Percentiles rank a stretch among this genome's conserved stretches.
These are phyloP conservation scores for Apis mellifera DNA, from an alignment of 1,140 invertebrate genomes.

Conservation along the genomic window Amel_HAv3.1 CM009933.2:12208501-12209000, in stretches of 20 bases:
- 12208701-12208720: conserved; percentile 91
- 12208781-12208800: neutral
- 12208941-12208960: too few species aligned
- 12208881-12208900: too few species aligned
- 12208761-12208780: neutral
- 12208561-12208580: too few species aligned
- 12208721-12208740: conserved; percentile 86
- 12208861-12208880: too few species aligned
- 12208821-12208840: conserved; percentile 28
- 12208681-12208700: conserved; percentile 92
- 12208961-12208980: too few species aligned
- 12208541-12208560: too few species aligned
- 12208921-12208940: too few species aligned
- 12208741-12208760: neutral
- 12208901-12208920: too few species aligned
- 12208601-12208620: conserved; percentile 92
- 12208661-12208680: conserved; percentile 92
- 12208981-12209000: too few species aligned
- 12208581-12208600: conserved; percentile 43
- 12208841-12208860: neutral
- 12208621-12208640: conserved; percentile 93
- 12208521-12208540: too few species aligned
- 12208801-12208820: conserved; percentile 37
- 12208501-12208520: too few species aligned
- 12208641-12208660: conserved; percentile 91